phyloP scores from a whole-genome alignment of 2,888 invertebrate species.

The Mythimna impura region DNA sequence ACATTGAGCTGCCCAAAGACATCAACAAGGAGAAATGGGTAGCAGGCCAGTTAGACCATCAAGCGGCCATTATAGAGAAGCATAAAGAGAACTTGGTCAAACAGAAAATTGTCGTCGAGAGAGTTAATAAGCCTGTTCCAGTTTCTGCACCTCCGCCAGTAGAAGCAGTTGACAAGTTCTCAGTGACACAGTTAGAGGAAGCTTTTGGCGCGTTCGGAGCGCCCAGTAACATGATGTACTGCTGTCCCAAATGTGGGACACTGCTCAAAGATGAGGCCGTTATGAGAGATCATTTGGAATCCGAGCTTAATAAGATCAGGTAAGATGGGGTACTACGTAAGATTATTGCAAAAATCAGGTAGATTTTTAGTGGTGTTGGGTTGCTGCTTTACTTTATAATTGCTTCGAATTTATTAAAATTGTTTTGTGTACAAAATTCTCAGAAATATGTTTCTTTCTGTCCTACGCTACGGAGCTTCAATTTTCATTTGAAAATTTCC shows the following conservation, averaged over 20 bases:
- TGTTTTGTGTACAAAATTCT: neutral
- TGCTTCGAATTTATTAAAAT: neutral
- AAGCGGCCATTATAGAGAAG: slow-evolving; percentile 73
- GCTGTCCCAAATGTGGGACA: slow-evolving; percentile 81
- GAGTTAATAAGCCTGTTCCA: slow-evolving; percentile 34
- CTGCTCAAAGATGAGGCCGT: slow-evolving; percentile 70
- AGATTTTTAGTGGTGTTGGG: neutral
- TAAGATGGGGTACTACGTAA: slow-evolving; percentile 53
- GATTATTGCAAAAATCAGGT: neutral
- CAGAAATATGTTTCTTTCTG: neutral
- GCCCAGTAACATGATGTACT: slow-evolving; percentile 69
- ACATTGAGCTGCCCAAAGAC: slow-evolving; percentile 82
- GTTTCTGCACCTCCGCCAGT: neutral
- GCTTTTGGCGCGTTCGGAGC: slow-evolving; percentile 80
- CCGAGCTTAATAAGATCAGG: slow-evolving; percentile 84
- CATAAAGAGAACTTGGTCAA: slow-evolving; percentile 73
- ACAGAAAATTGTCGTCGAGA: slow-evolving; percentile 70
- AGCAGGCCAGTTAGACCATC: slow-evolving; percentile 75
- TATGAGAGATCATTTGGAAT: slow-evolving; percentile 83
- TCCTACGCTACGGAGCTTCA: neutral
- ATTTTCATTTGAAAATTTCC: slow-evolving; percentile 50
- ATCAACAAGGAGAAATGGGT: slow-evolving; percentile 90
- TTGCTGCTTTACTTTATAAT: neutral
- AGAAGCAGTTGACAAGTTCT: slow-evolving; percentile 37
- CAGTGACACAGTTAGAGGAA: slow-evolving; percentile 71